A percentile compares a stretch with the other conserved stretches of the same genome.
Evolutionary conservation across 2,888 invertebrate species (phyloP).

Genomic region (Tachystola acroxantha): DNA sequence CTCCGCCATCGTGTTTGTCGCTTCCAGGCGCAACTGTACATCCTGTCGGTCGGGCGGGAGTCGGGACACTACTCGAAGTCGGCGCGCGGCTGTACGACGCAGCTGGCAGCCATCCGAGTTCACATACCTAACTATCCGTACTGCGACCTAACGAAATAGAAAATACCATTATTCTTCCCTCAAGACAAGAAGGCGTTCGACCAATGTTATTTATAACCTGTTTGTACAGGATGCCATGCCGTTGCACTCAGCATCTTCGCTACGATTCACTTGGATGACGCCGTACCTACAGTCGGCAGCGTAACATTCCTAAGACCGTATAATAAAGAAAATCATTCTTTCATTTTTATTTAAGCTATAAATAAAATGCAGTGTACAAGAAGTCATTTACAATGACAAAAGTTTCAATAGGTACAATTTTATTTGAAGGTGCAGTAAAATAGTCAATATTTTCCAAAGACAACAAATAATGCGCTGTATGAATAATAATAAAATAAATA

Average conservation of each 20-base stretch:
- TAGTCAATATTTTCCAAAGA: too few relatives aligned
- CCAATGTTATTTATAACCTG: conserved; percentile 69
- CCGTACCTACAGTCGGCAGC: too few relatives aligned
- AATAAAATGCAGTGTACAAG: too few relatives aligned
- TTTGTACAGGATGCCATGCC: conserved; percentile 51
- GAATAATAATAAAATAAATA: too few relatives aligned
- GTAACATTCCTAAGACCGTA: too few relatives aligned
- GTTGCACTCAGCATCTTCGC: conserved; percentile 9
- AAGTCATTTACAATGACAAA: too few relatives aligned
- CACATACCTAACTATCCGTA: conserved; percentile 62
- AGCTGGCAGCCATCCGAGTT: conserved; percentile 71
- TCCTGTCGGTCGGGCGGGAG: conserved; percentile 44
- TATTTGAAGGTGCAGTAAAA: too few relatives aligned
- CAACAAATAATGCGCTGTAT: too few relatives aligned
- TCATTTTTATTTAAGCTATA: too few relatives aligned
- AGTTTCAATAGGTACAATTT: too few relatives aligned
- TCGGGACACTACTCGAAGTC: conserved; percentile 37
- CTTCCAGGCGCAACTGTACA: conserved; percentile 52
- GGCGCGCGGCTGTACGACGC: conserved; percentile 35
- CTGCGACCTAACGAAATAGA: conserved; percentile 71
- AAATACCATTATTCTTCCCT: conserved; percentile 73
- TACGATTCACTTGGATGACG: conserved; percentile 6
- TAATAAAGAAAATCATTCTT: too few relatives aligned
- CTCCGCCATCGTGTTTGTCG: too few relatives aligned
- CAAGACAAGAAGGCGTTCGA: conserved; percentile 72